These are phyloP conservation scores for Drosophila grimshawi DNA, from an alignment of 1,140 invertebrate genomes.

Conservation along the genomic window DNA sequence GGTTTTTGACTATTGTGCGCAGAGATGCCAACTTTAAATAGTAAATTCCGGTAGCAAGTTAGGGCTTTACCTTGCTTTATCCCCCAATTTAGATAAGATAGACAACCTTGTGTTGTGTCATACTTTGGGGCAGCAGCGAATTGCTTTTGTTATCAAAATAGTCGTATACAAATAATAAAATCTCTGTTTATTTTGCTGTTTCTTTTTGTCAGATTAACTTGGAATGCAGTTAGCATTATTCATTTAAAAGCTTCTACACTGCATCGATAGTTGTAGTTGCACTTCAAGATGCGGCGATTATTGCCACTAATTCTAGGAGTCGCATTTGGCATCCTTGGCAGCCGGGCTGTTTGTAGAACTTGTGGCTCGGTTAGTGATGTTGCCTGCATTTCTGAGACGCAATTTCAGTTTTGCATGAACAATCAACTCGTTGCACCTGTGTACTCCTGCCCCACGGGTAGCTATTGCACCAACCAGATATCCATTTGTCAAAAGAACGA, in stretches of 20 bases:
- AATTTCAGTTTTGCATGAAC: conserved; percentile 46
- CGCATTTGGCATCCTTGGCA: neutral
- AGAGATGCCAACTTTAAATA: conserved; percentile 55
- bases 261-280: conserved; percentile 27
- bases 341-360: conserved; percentile 39
- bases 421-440: conserved; percentile 15
- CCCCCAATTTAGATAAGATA: conserved; percentile 67
- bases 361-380: conserved; percentile 18
- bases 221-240: neutral
- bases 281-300: conserved; percentile 41
- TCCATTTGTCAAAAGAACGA: conserved; percentile 20
- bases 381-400: conserved; percentile 49
- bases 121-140: conserved; percentile 49
- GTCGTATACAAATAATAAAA: neutral
- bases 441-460: conserved; percentile 37
- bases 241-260: conserved; percentile 26
- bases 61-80: conserved; percentile 15
- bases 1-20: conserved; percentile 32
- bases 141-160: neutral
- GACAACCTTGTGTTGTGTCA: conserved; percentile 21
- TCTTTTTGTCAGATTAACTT: conserved; percentile 2
- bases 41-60: conserved; percentile 20
- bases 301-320: conserved; percentile 8
- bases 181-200: neutral
- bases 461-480: conserved; percentile 37